Conservation (phyloP, 1,140 invertebrate genomes). For the Acromyrmex charruanus region DNA sequence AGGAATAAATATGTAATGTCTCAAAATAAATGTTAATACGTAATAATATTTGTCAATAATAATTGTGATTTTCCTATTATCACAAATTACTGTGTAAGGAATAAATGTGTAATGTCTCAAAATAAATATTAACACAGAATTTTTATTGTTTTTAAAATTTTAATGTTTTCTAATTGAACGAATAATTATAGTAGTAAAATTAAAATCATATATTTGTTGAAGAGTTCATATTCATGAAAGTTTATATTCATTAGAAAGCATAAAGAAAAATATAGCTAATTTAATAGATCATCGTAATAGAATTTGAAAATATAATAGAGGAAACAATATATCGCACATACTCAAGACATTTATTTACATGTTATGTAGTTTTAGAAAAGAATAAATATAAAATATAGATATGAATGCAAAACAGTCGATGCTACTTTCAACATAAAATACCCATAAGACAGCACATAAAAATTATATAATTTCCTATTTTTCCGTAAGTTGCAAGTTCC, state of each 20-base stretch:
- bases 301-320: background rate
- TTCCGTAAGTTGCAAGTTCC: background rate
- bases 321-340: background rate
- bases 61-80: slow-evolving; percentile 2
- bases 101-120: background rate
- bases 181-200: background rate
- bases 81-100: background rate
- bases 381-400: background rate
- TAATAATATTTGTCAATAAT: slow-evolving; percentile 14
- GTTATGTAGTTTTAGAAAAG: background rate
- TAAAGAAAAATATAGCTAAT: background rate
- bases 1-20: background rate
- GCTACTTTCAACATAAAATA: background rate
- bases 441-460: background rate
- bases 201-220: background rate
- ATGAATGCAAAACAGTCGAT: background rate
- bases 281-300: background rate
- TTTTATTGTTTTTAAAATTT: background rate
- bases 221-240: background rate
- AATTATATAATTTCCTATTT: background rate
- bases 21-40: background rate
- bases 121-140: background rate
- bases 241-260: too few relatives aligned
- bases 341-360: background rate
- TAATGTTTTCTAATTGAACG: background rate